phyloP scores from a whole-genome alignment of 2,113 vertebrate genomes.

The Beaufortia kweichowensis region DNA sequence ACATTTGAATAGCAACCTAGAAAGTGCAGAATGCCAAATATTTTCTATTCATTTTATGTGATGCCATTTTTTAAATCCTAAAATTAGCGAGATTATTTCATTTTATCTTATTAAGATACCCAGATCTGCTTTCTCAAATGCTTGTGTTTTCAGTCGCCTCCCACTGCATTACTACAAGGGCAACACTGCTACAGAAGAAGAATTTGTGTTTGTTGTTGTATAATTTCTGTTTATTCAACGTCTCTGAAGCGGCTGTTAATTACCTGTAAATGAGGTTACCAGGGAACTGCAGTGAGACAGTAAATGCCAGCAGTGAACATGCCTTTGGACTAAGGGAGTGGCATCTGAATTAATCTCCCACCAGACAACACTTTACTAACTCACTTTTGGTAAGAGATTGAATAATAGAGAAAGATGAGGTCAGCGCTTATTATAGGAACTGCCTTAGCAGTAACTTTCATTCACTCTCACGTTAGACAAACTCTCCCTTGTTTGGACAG shows the following conservation, averaged over 20 bases:
- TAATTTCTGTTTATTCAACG: too few relatives aligned
- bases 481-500: slow-evolving; percentile 50
- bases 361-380: background rate
- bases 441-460: background rate
- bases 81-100: too few relatives aligned
- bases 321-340: background rate
- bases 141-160: too few relatives aligned
- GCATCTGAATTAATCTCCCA: background rate
- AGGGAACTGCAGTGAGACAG: background rate
- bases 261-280: background rate
- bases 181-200: too few relatives aligned
- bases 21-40: too few relatives aligned
- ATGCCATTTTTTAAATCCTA: too few relatives aligned
- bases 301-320: background rate
- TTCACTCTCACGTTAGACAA: slow-evolving; percentile 24
- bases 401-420: slow-evolving; percentile 2
- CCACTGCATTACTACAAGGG: too few relatives aligned
- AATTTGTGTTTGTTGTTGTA: too few relatives aligned
- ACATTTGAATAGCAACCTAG: too few relatives aligned
- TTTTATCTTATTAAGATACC: too few relatives aligned
- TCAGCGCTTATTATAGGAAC: slow-evolving; percentile 23
- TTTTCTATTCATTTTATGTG: too few relatives aligned
- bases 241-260: background rate
- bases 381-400: background rate
- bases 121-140: too few relatives aligned